Conservation (phyloP, 2,113 vertebrate species). For the Capricornis sumatraensis region DNA sequence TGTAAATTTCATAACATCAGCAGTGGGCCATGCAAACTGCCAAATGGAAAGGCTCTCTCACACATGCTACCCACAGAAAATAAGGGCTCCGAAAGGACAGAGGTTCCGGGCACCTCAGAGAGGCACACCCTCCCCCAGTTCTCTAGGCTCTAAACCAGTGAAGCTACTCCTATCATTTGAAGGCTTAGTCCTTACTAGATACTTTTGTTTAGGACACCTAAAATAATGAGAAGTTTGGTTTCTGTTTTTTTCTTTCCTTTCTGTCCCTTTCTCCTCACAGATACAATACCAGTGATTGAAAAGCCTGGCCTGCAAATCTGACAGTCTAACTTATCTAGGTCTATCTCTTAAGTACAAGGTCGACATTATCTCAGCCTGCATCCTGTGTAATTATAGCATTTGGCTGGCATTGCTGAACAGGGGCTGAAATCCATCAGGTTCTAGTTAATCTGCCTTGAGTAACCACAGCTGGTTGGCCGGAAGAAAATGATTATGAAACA, state of each 20-base stretch:
- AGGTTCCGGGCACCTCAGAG: neutral
- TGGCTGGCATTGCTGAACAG: slow-evolving; percentile 55
- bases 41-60: neutral
- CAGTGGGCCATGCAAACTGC: neutral
- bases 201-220: neutral
- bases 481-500: slow-evolving; percentile 76
- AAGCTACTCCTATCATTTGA: neutral
- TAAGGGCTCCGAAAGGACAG: neutral
- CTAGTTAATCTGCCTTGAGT: slow-evolving; percentile 75
- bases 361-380: slow-evolving; percentile 32
- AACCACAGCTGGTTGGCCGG: slow-evolving; percentile 67
- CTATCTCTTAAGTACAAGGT: slow-evolving; percentile 10
- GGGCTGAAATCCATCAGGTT: slow-evolving; percentile 58
- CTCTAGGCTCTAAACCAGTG: fast-evolving
- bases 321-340: slow-evolving; percentile 25
- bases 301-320: neutral
- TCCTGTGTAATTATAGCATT: slow-evolving; percentile 57
- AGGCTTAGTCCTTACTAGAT: neutral
- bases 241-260: neutral
- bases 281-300: neutral
- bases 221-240: neutral
- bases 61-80: fast-evolving
- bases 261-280: neutral
- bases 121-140: neutral
- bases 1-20: neutral